Conservation (phyloP, 2,797 vertebrate species). For the Delichon dasypus region DNA sequence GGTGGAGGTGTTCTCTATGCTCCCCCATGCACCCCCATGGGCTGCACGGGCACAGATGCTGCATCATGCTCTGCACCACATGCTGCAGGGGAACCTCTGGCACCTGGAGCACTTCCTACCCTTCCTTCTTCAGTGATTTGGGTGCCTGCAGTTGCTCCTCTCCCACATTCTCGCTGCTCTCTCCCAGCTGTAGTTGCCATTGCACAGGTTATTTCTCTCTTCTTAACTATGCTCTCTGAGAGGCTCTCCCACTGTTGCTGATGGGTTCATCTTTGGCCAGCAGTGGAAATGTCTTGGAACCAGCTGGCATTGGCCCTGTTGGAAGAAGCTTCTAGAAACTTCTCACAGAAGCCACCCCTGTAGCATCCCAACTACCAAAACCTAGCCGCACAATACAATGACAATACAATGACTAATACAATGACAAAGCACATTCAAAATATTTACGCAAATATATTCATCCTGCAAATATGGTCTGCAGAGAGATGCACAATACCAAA, state of each 20-base stretch:
- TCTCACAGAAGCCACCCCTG: neutral
- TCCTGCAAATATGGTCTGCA: neutral
- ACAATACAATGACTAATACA: too few relatives aligned
- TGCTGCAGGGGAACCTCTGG: neutral
- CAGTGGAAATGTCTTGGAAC: neutral
- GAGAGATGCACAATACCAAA: neutral
- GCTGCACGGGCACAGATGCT: neutral
- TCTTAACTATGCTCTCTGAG: neutral
- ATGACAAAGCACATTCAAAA: neutral
- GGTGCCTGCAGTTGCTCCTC: neutral
- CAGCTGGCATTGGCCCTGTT: neutral
- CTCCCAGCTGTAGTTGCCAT: neutral
- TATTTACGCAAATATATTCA: neutral
- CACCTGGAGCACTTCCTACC: neutral
- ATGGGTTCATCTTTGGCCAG: neutral
- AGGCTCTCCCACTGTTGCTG: neutral
- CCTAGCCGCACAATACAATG: neutral
- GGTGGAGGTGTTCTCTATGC: accelerated
- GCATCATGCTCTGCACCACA: neutral
- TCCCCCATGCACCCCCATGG: neutral
- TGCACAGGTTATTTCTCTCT: neutral
- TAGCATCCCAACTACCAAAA: neutral
- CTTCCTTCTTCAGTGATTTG: neutral
- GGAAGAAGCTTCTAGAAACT: neutral
- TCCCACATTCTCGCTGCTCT: neutral